Conservation (phyloP, 2,113 vertebrate genomes). For the Gymnogyps californianus region DNA sequence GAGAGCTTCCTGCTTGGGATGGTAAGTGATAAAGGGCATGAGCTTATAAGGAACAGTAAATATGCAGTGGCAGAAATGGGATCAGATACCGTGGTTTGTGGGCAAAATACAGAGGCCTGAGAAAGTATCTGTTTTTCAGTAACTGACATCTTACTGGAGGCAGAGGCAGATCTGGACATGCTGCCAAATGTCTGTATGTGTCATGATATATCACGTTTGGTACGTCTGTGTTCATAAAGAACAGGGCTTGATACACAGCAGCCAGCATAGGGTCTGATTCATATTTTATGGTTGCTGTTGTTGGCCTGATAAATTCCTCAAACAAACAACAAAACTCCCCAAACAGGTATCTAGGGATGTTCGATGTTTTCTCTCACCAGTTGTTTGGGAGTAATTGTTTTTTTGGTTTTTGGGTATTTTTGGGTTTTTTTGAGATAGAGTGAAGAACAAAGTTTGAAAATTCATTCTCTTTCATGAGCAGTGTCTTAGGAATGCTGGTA, state of each 20-base stretch:
- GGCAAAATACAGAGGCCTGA: background rate
- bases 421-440: background rate
- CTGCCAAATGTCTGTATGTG: background rate
- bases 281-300: background rate
- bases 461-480: background rate
- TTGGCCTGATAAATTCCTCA: background rate
- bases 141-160: background rate
- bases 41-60: background rate
- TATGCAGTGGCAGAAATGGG: background rate
- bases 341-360: background rate
- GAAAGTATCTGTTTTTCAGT: background rate
- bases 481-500: background rate
- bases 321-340: background rate
- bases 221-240: background rate
- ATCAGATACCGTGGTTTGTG: background rate
- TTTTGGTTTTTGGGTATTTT: background rate
- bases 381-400: background rate
- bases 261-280: background rate
- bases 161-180: background rate
- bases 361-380: background rate
- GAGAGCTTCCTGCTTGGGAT: background rate
- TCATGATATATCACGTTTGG: background rate
- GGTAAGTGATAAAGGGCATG: background rate
- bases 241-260: background rate
- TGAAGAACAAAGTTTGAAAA: background rate